Evolutionary conservation across 2,888 invertebrate genomes (phyloP), one percentile per base, ranked within the genome.

Genomic region (Tuberolachnus salignus): DNA sequence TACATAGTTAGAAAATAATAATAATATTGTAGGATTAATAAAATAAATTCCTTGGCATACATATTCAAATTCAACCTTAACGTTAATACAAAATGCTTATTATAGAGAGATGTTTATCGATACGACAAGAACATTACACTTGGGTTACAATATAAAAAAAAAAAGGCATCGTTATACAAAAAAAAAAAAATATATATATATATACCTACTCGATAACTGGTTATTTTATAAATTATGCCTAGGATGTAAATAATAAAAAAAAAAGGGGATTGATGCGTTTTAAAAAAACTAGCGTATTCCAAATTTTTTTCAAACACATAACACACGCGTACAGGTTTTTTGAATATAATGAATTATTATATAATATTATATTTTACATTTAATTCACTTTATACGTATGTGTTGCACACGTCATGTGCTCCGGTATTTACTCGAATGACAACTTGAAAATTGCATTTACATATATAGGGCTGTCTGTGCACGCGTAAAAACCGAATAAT

Each of bases 21-120:
- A 19, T 10, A 72, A 8, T 23, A n/a, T 23, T 19, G 3, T 19
- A 49, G 51, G 51, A 51, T 53, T 42, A 53, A 73, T 51, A 53
- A 42, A 53, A 42, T 63, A 63, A 59, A 73, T 73, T 63, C 51
- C 34, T 73, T 53, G 63, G 63, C 21, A 73, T 53, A 73, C 42
- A 63, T 63, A 51, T 61, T 63, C 42, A 42, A 42, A 63, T 63
- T 63, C 21, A 63, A 63, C 63, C 34, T 63, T 53, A 73, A 63
- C 21, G 73, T 63, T 21, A 63, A 34, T 21, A 53, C 10, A 42
- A 51, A 72, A 34, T 51, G 26, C 4, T 49, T n/a, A n/a, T n/a
- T n/a, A 8, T 11, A 42, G 8, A 51, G 3, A 63, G 63, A 73
- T 63, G 42, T 1, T 63, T 73, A 63, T 73, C 51, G 51, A 59